A percentile compares a stretch with the other conserved stretches of the same genome.
Evolutionary conservation across 2,888 invertebrate genomes (phyloP).

Genomic region (Malachius bipustulatus): DNA sequence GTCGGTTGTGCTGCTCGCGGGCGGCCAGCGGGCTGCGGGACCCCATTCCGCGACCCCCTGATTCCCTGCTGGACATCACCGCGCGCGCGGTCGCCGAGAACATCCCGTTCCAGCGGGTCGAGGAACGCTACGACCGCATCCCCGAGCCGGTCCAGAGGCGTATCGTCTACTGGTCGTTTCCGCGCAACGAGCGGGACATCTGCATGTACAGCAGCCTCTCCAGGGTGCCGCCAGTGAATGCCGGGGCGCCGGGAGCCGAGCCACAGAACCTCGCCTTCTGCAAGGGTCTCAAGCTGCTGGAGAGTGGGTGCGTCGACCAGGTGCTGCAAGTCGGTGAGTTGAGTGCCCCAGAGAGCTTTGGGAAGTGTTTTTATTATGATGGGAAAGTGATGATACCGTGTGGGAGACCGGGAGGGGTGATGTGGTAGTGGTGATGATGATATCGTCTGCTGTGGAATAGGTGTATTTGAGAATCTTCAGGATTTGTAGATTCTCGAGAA

Average conservation of each 20-base stretch:
- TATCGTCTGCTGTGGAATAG: too few relatives aligned
- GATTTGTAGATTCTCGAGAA: too few relatives aligned
- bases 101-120: conserved; percentile 76
- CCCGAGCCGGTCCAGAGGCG: conserved; percentile 80
- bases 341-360: background rate
- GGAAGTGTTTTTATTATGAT: background rate
- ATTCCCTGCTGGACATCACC: conserved; percentile 69
- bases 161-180: conserved; percentile 83
- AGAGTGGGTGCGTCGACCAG: conserved; percentile 70
- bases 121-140: conserved; percentile 76
- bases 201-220: conserved; percentile 79
- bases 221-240: conserved; percentile 39
- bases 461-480: too few relatives aligned
- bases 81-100: conserved; percentile 75
- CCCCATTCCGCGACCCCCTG: conserved; percentile 42
- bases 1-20: conserved; percentile 40
- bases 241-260: conserved; percentile 40
- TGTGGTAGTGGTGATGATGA: background rate
- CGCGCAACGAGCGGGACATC: conserved; percentile 75
- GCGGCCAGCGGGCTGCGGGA: conserved; percentile 23
- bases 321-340: conserved; percentile 83
- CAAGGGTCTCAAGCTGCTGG: conserved; percentile 73
- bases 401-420: conserved; percentile 7
- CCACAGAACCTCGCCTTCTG: conserved; percentile 75
- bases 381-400: too few relatives aligned